A percentile compares a stretch with the other conserved stretches of the same genome.
Evolutionary conservation across 30 jellyfish, hydroid and myxozoan species (phyloP).

Genomic region (Haliclystus octoradiatus): DNA sequence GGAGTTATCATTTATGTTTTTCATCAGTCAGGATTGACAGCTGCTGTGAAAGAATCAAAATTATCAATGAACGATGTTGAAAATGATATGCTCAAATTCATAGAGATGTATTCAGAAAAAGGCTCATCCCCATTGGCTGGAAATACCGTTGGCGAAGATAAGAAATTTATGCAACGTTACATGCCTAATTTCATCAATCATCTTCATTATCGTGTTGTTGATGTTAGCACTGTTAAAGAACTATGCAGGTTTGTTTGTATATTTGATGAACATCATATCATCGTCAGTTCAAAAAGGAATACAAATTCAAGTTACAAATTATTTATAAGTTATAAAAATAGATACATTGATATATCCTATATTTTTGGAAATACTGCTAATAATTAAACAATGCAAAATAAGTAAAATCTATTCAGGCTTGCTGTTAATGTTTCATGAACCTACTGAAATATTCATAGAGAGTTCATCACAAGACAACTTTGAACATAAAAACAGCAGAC

Average conservation of each 20-base stretch:
- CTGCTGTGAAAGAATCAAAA: conserved; percentile 46
- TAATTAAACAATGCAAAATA: too few species aligned
- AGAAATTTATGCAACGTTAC: conserved; percentile 47
- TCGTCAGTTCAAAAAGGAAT: neutral
- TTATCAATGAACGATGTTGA: conserved; percentile 63
- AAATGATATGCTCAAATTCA: conserved; percentile 40
- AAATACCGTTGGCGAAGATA: conserved; percentile 62
- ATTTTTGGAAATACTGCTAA: too few species aligned
- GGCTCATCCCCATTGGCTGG: conserved; percentile 80
- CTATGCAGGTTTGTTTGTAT: conserved; percentile 12
- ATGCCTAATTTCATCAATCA: conserved; percentile 71
- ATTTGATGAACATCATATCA: neutral
- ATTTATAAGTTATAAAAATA: too few species aligned
- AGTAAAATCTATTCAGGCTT: too few species aligned
- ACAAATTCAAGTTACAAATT: neutral
- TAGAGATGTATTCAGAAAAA: conserved; percentile 31
- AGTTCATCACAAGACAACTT: too few species aligned
- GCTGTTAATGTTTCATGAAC: too few species aligned
- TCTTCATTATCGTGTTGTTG: conserved; percentile 70
- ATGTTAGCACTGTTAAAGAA: conserved; percentile 79
- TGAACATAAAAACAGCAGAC: too few species aligned
- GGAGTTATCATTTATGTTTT: too few species aligned
- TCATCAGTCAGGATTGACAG: conserved; percentile 65
- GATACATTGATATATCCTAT: too few species aligned
- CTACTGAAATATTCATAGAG: too few species aligned